Percentiles rank a stretch among this genome's conserved stretches.
phyloP scores from a whole-genome alignment of 2,113 vertebrate species.

The Sphaerodactylus townsendi region DNA sequence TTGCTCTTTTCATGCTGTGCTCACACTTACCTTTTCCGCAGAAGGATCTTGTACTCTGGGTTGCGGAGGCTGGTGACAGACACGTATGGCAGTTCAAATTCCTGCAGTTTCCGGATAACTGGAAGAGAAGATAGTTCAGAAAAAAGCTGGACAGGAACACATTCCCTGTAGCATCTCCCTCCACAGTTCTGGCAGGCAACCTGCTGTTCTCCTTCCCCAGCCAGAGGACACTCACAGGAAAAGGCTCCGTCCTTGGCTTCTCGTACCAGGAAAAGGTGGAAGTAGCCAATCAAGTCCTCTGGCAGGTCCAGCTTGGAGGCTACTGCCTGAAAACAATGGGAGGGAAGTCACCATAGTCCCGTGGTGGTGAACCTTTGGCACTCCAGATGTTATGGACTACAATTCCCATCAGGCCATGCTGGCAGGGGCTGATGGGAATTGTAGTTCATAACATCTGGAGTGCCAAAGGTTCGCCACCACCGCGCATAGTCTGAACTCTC shows the following conservation, averaged over 20 bases:
- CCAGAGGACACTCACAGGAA: slow-evolving; percentile 86
- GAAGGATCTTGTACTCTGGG: slow-evolving; percentile 90
- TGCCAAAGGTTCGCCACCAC: too few species aligned
- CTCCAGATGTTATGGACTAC: too few species aligned
- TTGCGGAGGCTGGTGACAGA: slow-evolving; percentile 92
- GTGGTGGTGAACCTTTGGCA: too few species aligned
- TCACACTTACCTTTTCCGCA: slow-evolving; percentile 89
- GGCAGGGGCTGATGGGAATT: too few species aligned
- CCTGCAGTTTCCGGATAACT: slow-evolving; percentile 98
- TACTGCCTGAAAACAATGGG: slow-evolving; percentile 80
- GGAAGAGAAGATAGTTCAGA: fast-evolving
- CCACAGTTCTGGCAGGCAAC: too few species aligned
- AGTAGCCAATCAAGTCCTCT: slow-evolving; percentile 93
- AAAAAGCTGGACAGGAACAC: neutral
- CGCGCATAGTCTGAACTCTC: neutral
- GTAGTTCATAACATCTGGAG: too few species aligned
- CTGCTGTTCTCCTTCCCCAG: too few species aligned
- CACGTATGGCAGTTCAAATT: slow-evolving; percentile 96
- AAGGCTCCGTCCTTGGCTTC: slow-evolving; percentile 86
- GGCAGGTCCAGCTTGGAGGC: slow-evolving; percentile 93
- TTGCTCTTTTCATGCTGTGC: neutral
- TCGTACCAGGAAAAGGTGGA: slow-evolving; percentile 93
- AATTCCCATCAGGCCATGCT: too few species aligned
- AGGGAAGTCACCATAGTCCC: slow-evolving; percentile 8
- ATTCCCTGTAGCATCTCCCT: fast-evolving